Evolutionary conservation across 2,888 invertebrate genomes (phyloP).

Genomic region (Pseudococcus longispinus): DNA sequence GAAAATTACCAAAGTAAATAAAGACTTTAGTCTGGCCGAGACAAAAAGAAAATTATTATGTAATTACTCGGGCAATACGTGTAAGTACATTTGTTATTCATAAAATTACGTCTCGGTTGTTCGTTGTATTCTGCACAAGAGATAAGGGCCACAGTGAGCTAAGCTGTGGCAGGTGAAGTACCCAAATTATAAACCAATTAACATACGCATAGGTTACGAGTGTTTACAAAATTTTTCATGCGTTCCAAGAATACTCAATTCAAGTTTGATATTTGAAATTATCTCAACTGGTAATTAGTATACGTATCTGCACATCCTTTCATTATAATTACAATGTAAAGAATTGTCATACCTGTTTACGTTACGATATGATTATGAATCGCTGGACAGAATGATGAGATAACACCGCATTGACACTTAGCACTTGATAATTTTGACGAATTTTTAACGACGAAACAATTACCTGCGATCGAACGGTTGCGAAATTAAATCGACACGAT

Average conservation of each 20-base stretch:
- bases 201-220: neutral
- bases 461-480: neutral
- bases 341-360: neutral
- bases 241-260: neutral
- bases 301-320: neutral
- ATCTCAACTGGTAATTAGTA: neutral
- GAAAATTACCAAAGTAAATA: constrained; percentile 3
- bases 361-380: neutral
- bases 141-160: neutral
- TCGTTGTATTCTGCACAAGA: neutral
- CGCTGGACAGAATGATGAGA: neutral
- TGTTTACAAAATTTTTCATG: constrained; percentile 22
- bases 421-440: neutral
- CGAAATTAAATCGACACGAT: neutral
- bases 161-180: neutral
- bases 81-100: neutral
- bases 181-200: constrained; percentile 22
- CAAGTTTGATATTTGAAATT: neutral
- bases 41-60: neutral
- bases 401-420: neutral
- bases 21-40: neutral
- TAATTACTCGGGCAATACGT: neutral
- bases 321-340: neutral
- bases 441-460: neutral
- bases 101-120: neutral